Conservation (phyloP, 2,797 vertebrate species). For the Callimico goeldii region DNA sequence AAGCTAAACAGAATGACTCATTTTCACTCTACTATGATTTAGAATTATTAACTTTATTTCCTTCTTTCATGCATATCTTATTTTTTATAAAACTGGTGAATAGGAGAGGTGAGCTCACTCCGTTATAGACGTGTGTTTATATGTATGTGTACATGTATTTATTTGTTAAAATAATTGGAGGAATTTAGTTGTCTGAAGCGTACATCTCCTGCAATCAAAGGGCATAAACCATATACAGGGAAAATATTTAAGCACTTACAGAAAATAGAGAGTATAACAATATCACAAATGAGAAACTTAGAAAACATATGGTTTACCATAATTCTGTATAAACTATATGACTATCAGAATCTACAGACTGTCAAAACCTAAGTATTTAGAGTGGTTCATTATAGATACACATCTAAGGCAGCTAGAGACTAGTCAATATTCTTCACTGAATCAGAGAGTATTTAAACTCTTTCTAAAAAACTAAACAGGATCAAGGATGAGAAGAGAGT, state of each 20-base stretch:
- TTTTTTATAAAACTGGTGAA: not conserved
- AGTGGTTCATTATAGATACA: not conserved
- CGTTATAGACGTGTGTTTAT: not conserved
- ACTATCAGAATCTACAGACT: not conserved
- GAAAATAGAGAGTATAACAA: not conserved
- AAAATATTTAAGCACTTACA: not conserved
- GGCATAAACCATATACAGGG: not conserved
- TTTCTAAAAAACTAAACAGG: not conserved
- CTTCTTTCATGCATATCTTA: not conserved
- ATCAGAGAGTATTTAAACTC: not conserved
- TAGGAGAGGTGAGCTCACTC: not conserved
- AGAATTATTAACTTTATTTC: not conserved
- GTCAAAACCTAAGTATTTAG: not conserved
- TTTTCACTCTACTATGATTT: not conserved
- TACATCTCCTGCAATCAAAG: not conserved
- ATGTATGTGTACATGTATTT: not conserved
- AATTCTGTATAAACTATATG: not conserved
- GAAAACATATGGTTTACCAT: not conserved
- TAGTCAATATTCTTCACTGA: not conserved
- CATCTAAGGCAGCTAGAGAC: not conserved
- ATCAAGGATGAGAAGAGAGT: not conserved
- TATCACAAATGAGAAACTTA: not conserved
- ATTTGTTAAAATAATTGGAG: not conserved
- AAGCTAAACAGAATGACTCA: not conserved
- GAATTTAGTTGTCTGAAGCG: not conserved